A percentile compares a stretch with the other conserved stretches of the same genome.
These are phyloP conservation scores for Rhadina sibilatrix DNA, from an alignment of 2,113 vertebrate species.

Conservation along the genomic window DNA sequence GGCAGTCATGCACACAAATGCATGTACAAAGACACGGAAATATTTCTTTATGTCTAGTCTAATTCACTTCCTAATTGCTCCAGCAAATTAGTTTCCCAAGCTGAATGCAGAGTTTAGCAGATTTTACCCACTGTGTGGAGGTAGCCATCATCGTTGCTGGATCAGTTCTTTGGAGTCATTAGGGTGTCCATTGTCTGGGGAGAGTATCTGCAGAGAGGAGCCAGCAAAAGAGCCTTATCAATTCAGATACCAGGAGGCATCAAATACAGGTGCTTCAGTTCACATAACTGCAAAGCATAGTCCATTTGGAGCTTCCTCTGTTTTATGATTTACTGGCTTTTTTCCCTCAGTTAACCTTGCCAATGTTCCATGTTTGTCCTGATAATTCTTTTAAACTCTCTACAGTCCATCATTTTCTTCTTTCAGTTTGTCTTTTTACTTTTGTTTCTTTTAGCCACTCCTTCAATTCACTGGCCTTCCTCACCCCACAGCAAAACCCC, in stretches of 20 bases:
- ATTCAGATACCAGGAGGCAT: background rate
- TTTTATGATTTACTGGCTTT: background rate
- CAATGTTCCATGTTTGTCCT: background rate
- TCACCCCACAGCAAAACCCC: background rate
- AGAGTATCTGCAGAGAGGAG: background rate
- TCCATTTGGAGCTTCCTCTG: background rate
- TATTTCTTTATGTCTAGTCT: background rate
- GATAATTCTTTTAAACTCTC: background rate
- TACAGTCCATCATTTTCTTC: background rate
- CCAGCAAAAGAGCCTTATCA: background rate
- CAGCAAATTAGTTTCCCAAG: slow-evolving; percentile 4
- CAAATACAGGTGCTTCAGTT: background rate
- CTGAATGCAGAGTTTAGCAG: background rate
- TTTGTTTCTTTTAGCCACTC: background rate
- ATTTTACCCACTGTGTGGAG: background rate
- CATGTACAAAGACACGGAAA: slow-evolving; percentile 36
- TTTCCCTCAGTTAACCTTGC: background rate
- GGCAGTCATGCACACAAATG: slow-evolving; percentile 51
- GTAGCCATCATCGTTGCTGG: background rate
- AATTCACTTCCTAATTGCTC: slow-evolving; percentile 54
- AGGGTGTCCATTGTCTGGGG: background rate
- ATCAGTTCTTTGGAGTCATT: background rate
- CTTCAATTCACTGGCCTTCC: background rate
- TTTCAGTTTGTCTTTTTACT: background rate
- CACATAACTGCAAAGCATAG: background rate